A percentile compares a stretch with the other conserved stretches of the same genome.
These are phyloP conservation scores for Forbesichthys papilliferus DNA, from an alignment of 2,113 vertebrate species.

Conservation along the genomic window DNA sequence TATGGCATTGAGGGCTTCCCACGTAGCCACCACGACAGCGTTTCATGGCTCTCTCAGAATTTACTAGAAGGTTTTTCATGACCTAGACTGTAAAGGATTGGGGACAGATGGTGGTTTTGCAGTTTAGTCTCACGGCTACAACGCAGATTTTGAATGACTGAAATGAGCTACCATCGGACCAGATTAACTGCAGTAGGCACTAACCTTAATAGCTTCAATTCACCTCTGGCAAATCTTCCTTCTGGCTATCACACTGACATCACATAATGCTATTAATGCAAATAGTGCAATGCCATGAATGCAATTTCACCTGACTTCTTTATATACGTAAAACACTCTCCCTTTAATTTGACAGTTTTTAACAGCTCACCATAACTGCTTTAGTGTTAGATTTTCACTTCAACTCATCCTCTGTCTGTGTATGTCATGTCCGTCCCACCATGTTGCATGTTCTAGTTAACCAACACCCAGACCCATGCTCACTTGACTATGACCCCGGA, in stretches of 20 bases:
- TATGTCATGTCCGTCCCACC: conserved; percentile 22
- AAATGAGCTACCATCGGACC: conserved; percentile 43
- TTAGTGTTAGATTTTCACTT: conserved; percentile 29
- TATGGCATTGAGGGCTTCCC: neutral
- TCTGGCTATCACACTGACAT: conserved; percentile 25
- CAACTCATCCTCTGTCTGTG: conserved; percentile 45
- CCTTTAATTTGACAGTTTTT: conserved; percentile 8
- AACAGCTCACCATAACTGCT: conserved; percentile 23
- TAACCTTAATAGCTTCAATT: conserved; percentile 23
- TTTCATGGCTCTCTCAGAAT: too few relatives aligned
- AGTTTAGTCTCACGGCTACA: conserved; percentile 9
- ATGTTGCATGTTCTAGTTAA: conserved; percentile 73
- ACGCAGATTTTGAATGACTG: conserved; percentile 10
- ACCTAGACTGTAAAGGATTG: conserved; percentile 7
- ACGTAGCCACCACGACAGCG: neutral
- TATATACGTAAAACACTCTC: neutral
- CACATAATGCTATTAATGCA: conserved; percentile 3
- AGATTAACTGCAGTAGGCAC: conserved; percentile 7
- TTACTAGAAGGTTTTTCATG: neutral
- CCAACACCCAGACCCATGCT: conserved; percentile 80
- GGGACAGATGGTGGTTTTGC: conserved; percentile 7
- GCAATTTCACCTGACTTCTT: conserved; percentile 18
- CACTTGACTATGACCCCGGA: conserved; percentile 84
- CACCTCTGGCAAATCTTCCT: conserved; percentile 3
- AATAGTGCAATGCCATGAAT: conserved; percentile 29